Base-by-base conservation (phyloP, 2,113 vertebrate species). In the Microcebus murinus region DNA sequence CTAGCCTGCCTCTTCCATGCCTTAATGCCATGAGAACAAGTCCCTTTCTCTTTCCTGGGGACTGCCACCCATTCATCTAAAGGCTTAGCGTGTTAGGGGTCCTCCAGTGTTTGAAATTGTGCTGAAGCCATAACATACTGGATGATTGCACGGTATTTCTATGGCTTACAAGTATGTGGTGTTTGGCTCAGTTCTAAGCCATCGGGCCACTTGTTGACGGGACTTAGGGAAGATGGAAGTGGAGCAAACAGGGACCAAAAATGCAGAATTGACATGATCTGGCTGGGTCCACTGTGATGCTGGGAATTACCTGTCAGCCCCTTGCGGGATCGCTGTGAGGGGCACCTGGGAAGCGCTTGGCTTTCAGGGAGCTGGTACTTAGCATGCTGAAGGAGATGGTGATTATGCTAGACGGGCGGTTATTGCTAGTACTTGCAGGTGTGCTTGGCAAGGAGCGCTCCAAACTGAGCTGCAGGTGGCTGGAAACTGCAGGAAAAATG, bases 91-190 rank as follows among this genome's bases (percentile, higher is more conserved):
- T 76, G 31, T 71, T 25, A 3, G 2, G 23, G 12, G 15, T 52
- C 70, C 18, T 67, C 13, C 17, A 4, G 27, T 23, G 4, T 76
- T 59, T 76, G 65, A 42, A 83, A 29, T 61, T 13, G 68, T 55
- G 14, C 70, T 8, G 4, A 91, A n/a, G 48, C 29, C n/a, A 4
- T 25, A 7, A 4, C 55, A 4, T 9, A 15, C 65, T 23, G 1
- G n/a, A 2, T 34, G 31, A 59, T 13, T 48, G 29, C 52, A n/a
- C 20, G 13, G 0, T 23, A n/a, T 65, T 80, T 73, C 74, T 29
- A 0, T 50, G 48, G 31, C 48, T 65, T 31, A 31, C 2, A 0
- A 20, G 4, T 63, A 15, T 1, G 23, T 45, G n/a, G 21, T 42
- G 3, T 42, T 50, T 13, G 5, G 36, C 34, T 90, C 42, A 0